Evolutionary conservation across 2,113 vertebrate species (phyloP).

Genomic region (Mionectes macconnelli): DNA sequence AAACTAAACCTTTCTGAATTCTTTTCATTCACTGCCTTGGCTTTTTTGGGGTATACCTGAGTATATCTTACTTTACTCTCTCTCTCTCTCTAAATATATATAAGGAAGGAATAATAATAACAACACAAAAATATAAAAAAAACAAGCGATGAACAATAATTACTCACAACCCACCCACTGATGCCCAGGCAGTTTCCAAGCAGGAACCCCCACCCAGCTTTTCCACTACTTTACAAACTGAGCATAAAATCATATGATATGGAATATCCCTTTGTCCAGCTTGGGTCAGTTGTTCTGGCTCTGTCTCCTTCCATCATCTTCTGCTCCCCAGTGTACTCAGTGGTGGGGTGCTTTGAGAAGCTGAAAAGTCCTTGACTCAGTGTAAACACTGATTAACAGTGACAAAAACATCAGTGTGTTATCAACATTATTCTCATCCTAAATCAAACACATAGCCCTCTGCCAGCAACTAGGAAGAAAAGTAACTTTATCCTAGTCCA

Average conservation of each 20-base stretch:
- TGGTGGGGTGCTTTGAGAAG: not conserved
- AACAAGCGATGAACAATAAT: not conserved
- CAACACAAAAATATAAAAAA: not conserved
- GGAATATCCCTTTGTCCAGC: not conserved
- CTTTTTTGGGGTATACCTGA: no score
- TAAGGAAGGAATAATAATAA: not conserved
- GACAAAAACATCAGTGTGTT: not conserved
- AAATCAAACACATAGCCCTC: not conserved
- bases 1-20: no score
- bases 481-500: not conserved
- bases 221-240: not conserved
- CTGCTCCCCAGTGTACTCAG: not conserved
- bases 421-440: not conserved
- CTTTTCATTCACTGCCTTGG: no score
- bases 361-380: not conserved
- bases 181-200: not conserved
- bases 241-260: rapidly evolving
- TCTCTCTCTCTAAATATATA: not conserved
- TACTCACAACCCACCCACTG: not conserved
- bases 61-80: no score
- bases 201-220: not conserved
- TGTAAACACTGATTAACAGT: not conserved
- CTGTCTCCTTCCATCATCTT: not conserved
- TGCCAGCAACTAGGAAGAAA: not conserved
- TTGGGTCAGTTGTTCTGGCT: not conserved